phyloP scores from a whole-genome alignment of 1,140 invertebrate species.

The Bombus superbus region DNA sequence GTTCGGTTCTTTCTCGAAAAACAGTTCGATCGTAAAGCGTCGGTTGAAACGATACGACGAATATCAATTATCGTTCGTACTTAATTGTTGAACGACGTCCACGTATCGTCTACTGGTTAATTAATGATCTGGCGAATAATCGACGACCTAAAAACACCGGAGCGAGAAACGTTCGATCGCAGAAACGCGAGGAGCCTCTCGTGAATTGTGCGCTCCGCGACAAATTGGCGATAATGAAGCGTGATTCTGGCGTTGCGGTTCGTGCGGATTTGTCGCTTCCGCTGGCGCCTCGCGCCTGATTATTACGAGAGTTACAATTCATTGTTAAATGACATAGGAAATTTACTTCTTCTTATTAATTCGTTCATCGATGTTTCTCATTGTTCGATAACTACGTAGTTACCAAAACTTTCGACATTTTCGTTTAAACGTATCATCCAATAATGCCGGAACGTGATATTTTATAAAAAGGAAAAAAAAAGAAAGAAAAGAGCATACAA shows the following conservation, averaged over 20 bases:
- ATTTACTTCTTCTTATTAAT: too few species aligned
- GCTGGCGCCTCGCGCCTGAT: not conserved
- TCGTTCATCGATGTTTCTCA: too few species aligned
- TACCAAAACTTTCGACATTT: not conserved
- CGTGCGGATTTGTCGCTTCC: not conserved
- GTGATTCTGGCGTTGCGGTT: not conserved
- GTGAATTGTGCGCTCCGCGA: not conserved
- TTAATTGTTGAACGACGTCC: not conserved
- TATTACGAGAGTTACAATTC: not conserved
- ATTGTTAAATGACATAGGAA: too few species aligned
- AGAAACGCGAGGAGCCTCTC: not conserved
- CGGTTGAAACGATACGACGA: not conserved
- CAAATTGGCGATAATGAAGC: not conserved
- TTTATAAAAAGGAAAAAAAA: not conserved
- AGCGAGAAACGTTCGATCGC: not conserved
- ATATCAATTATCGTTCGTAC: constrained; percentile 7
- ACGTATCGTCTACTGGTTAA: not conserved
- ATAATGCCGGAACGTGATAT: not conserved
- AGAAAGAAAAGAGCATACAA: too few species aligned
- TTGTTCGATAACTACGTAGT: too few species aligned
- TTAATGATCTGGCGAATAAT: constrained; percentile 6
- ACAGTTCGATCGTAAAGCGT: not conserved
- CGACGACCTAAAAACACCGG: not conserved
- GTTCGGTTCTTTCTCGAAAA: too few species aligned
- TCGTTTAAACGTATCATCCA: not conserved